phyloP scores from a whole-genome alignment of 2,888 invertebrate species.

The Scotopteryx bipunctaria region DNA sequence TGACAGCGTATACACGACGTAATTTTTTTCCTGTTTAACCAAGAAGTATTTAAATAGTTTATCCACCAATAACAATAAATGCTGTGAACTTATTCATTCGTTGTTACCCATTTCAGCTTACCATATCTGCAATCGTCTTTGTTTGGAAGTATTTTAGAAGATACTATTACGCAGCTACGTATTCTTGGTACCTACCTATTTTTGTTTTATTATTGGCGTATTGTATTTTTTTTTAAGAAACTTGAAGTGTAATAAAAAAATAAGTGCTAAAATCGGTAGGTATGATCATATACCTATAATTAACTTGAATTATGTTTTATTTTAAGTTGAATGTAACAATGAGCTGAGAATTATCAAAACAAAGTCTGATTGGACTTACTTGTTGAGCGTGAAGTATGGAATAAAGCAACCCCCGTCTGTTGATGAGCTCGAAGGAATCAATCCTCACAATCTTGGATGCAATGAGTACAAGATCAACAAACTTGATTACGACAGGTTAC shows the following conservation, averaged over 20 bases:
- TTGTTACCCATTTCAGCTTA: constrained; percentile 36
- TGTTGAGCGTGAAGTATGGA: constrained; percentile 49
- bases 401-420: constrained; percentile 34
- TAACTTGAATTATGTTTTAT: background rate
- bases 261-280: too few species aligned
- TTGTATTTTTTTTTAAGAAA: background rate
- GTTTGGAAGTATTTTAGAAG: constrained; percentile 59
- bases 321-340: constrained; percentile 57
- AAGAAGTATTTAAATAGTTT: too few species aligned
- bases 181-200: constrained; percentile 51
- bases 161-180: constrained; percentile 50
- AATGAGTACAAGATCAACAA: constrained; percentile 59
- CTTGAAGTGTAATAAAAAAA: background rate
- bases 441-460: constrained; percentile 41
- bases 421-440: constrained; percentile 48
- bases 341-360: constrained; percentile 51
- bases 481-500: constrained; percentile 57
- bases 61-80: too few species aligned
- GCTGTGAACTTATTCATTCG: too few species aligned
- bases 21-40: background rate
- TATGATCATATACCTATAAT: too few species aligned
- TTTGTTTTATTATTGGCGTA: background rate
- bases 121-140: constrained; percentile 51
- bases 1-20: constrained; percentile 8
- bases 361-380: constrained; percentile 44